Conservation (phyloP, 2,797 vertebrate species). For the Danio tinwini region DNA sequence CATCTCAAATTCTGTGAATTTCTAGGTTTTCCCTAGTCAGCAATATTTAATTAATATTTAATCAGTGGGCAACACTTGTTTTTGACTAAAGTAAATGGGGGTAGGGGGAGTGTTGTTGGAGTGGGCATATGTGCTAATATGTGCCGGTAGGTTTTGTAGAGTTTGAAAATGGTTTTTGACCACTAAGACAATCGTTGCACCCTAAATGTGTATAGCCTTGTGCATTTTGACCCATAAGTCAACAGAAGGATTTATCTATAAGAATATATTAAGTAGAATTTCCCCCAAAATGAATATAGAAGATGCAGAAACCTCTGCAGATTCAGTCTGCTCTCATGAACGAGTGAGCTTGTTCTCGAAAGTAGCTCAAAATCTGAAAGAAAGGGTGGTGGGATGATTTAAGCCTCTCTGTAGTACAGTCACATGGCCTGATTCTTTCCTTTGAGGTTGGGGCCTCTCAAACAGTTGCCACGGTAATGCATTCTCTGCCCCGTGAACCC, state of each 20-base stretch:
- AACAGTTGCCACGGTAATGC: slow-evolving; percentile 69
- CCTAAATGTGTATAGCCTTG: too few species aligned
- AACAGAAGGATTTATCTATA: background rate
- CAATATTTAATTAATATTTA: too few species aligned
- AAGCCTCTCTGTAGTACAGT: slow-evolving; percentile 65
- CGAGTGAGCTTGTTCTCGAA: slow-evolving; percentile 31
- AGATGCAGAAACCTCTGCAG: background rate
- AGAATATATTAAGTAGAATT: background rate
- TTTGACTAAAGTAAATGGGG: too few species aligned
- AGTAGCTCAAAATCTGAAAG: slow-evolving; percentile 56
- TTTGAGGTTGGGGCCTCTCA: slow-evolving; percentile 64
- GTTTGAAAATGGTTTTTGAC: too few species aligned
- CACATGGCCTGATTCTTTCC: slow-evolving; percentile 63
- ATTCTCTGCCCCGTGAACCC: slow-evolving; percentile 65
- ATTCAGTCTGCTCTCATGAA: background rate
- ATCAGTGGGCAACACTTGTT: too few species aligned
- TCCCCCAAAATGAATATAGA: background rate
- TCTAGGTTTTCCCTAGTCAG: too few species aligned
- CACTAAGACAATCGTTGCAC: too few species aligned
- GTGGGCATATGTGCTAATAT: too few species aligned
- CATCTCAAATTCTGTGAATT: too few species aligned
- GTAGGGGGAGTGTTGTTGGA: too few species aligned
- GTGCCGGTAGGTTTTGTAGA: too few species aligned
- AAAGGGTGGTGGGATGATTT: slow-evolving; percentile 64
- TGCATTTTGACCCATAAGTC: too few species aligned